Percentiles rank a stretch among this genome's conserved stretches.
Conservation (phyloP, 2,888 invertebrate genomes). For the Pandemis corylana region DNA sequence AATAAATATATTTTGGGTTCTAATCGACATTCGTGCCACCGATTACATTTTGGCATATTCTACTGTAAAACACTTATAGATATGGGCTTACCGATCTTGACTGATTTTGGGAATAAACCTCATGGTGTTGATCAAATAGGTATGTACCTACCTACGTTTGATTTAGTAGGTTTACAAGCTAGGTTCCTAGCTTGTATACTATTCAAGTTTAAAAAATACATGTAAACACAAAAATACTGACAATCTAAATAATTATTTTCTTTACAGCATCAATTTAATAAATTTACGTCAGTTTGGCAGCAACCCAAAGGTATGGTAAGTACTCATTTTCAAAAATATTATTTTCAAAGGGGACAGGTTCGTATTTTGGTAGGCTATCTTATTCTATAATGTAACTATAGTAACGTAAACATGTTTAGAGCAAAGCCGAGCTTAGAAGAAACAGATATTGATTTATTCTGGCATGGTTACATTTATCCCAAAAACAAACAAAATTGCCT, state of each 20-base stretch:
- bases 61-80: neutral
- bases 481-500: neutral
- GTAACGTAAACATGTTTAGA: neutral
- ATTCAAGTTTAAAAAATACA: no score
- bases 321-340: no score
- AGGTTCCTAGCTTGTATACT: no score
- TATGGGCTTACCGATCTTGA: neutral
- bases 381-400: neutral
- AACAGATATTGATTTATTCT: conserved; percentile 1
- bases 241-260: no score
- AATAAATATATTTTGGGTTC: no score
- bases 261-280: no score
- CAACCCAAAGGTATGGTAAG: no score
- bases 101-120: neutral
- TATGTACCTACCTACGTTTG: neutral
- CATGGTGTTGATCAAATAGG: neutral
- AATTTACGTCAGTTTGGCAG: no score
- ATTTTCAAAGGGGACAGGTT: no score
- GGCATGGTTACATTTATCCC: neutral
- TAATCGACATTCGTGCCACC: no score
- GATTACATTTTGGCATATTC: neutral
- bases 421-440: neutral
- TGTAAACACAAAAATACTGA: no score
- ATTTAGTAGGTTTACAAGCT: neutral
- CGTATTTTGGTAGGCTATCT: no score